phyloP scores from a whole-genome alignment of 2,797 vertebrate genomes.

The Lindbergichthys nudifrons region DNA sequence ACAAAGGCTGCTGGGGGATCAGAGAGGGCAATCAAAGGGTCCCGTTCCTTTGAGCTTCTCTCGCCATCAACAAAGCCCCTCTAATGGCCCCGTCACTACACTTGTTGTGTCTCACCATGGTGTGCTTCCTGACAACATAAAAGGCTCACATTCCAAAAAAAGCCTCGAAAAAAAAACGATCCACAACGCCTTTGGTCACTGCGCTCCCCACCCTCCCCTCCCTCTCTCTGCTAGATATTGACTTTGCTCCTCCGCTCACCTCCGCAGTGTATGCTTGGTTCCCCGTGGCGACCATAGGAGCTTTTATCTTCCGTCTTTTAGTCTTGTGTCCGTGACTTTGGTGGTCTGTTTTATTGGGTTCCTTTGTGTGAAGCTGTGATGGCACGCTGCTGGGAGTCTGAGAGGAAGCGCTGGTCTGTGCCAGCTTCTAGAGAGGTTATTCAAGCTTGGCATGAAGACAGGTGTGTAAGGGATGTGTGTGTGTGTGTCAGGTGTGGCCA shows the following conservation, averaged over 20 bases:
- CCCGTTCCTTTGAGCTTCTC: constrained; percentile 76
- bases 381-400: constrained; percentile 62
- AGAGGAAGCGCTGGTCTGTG: constrained; percentile 42
- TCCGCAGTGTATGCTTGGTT: constrained; percentile 63
- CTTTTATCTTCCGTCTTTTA: constrained; percentile 76
- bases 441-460: constrained; percentile 48
- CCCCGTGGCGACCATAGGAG: constrained; percentile 59
- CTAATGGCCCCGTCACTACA: constrained; percentile 76
- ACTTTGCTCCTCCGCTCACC: constrained; percentile 69
- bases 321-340: constrained; percentile 73
- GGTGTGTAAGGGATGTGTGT: constrained; percentile 36
- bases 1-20: constrained; percentile 83
- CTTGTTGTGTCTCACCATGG: constrained; percentile 86
- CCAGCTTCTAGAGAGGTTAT: constrained; percentile 48
- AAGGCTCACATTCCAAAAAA: constrained; percentile 80
- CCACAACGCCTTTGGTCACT: constrained; percentile 67
- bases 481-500: constrained; percentile 27
- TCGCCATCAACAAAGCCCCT: constrained; percentile 77
- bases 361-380: constrained; percentile 62
- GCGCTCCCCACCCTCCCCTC: constrained; percentile 33
- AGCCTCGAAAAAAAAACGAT: constrained; percentile 67
- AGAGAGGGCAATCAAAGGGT: constrained; percentile 79
- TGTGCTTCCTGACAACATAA: constrained; percentile 87
- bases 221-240: constrained; percentile 62
- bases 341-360: constrained; percentile 71